A percentile compares a stretch with the other conserved stretches of the same genome.
Evolutionary conservation across 2,888 invertebrate species (phyloP).

Genomic region (Caenorhabditis virilis): DNA sequence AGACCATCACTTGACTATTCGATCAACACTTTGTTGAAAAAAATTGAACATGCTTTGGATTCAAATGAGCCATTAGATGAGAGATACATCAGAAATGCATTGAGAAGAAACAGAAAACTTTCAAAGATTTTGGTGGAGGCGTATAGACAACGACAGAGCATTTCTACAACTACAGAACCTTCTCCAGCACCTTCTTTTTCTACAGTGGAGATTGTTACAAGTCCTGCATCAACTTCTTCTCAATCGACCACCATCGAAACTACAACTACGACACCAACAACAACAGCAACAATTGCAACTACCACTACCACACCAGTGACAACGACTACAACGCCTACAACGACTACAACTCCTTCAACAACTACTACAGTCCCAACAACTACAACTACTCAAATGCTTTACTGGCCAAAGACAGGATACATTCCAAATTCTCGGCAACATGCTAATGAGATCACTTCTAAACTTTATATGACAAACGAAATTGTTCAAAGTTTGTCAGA

Average conservation of each 20-base stretch:
- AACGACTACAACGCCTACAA: slow-evolving; percentile 3
- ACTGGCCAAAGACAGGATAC: slow-evolving; percentile 46
- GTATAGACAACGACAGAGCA: slow-evolving; percentile 28
- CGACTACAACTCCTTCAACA: not conserved
- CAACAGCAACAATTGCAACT: not conserved
- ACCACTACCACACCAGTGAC: not conserved
- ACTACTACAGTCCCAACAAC: slow-evolving; percentile 3
- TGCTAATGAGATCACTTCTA: slow-evolving; percentile 51
- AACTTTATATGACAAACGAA: slow-evolving; percentile 51
- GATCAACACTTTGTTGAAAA: slow-evolving; percentile 24
- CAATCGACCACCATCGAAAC: not conserved
- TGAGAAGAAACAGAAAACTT: slow-evolving; percentile 40
- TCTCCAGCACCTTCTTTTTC: too few species aligned
- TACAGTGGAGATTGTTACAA: too few species aligned
- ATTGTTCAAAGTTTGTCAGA: slow-evolving; percentile 38
- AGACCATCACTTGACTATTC: slow-evolving; percentile 16
- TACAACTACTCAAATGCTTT: slow-evolving; percentile 12
- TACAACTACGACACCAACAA: not conserved
- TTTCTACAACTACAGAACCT: too few species aligned
- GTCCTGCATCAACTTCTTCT: too few species aligned
- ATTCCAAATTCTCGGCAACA: slow-evolving; percentile 52
- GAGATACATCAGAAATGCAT: slow-evolving; percentile 31
- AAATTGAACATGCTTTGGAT: slow-evolving; percentile 35
- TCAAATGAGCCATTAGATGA: slow-evolving; percentile 40
- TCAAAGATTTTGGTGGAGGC: slow-evolving; percentile 42